phyloP scores from a whole-genome alignment of 2,113 vertebrate genomes.

The Thunnus maccoyii region DNA sequence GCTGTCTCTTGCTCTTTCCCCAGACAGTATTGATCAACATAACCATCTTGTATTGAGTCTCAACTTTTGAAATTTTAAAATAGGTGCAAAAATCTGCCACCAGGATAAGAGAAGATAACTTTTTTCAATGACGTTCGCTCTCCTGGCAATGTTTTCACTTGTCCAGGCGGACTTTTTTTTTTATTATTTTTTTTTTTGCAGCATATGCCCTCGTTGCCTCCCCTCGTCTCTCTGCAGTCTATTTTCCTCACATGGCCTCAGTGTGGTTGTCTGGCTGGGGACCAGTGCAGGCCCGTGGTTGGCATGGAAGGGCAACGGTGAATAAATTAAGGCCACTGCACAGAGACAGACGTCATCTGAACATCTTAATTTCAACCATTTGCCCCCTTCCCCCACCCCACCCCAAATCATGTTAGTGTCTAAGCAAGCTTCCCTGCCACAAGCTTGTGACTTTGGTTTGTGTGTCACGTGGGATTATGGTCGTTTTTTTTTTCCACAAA shows the following conservation, averaged over 20 bases:
- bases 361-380: slow-evolving; percentile 29
- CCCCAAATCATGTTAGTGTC: neutral
- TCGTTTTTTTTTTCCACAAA: neutral
- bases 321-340: slow-evolving; percentile 16
- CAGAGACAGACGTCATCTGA: slow-evolving; percentile 3
- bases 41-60: too few relatives aligned
- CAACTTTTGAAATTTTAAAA: too few relatives aligned
- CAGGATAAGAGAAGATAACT: too few relatives aligned
- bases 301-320: slow-evolving; percentile 1
- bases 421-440: neutral
- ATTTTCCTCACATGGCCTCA: slow-evolving; percentile 16
- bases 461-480: slow-evolving; percentile 3
- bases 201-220: neutral
- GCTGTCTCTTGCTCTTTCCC: neutral
- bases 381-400: neutral
- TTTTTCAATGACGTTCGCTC: too few relatives aligned
- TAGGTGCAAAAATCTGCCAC: too few relatives aligned
- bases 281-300: slow-evolving; percentile 37
- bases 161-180: neutral
- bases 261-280: slow-evolving; percentile 41
- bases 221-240: neutral
- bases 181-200: neutral
- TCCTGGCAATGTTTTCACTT: neutral
- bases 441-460: slow-evolving; percentile 5
- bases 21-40: neutral